phyloP scores from a whole-genome alignment of 2,113 vertebrate genomes.

The Corythaeola cristata region DNA sequence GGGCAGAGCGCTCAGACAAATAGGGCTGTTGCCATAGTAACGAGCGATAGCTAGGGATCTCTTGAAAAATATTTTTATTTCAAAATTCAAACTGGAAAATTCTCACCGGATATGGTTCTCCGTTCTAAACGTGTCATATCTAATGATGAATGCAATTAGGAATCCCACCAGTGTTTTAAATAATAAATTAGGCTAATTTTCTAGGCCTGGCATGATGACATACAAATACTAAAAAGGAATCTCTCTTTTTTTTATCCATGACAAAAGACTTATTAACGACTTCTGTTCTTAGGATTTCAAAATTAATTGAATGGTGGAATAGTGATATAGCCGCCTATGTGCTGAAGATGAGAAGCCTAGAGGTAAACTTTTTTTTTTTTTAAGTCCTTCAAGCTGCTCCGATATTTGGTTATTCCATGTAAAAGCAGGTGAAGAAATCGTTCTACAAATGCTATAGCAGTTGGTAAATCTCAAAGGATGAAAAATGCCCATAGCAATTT shows the following conservation, averaged over 20 bases:
- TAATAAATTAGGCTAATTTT: conserved; percentile 89
- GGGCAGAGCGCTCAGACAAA: conserved; percentile 90
- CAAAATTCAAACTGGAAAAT: conserved; percentile 88
- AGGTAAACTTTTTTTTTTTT: conserved; percentile 68
- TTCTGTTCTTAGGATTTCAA: conserved; percentile 78
- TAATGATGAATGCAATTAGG: conserved; percentile 90
- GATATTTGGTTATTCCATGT: conserved; percentile 75
- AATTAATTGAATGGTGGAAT: conserved; percentile 72
- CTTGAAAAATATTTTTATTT: conserved; percentile 93
- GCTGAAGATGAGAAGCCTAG: conserved; percentile 69
- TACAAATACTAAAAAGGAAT: conserved; percentile 79
- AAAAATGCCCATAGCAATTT: conserved; percentile 80
- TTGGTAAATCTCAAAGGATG: conserved; percentile 79
- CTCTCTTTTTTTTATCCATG: conserved; percentile 74
- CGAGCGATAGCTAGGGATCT: conserved; percentile 90
- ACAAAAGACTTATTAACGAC: conserved; percentile 84
- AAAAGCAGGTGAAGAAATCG: conserved; percentile 77
- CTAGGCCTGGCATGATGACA: conserved; percentile 81
- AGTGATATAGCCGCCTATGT: conserved; percentile 60
- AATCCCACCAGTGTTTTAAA: conserved; percentile 87
- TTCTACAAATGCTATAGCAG: conserved; percentile 76
- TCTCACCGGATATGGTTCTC: conserved; percentile 82
- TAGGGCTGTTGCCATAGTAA: conserved; percentile 95
- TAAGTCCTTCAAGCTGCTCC: conserved; percentile 65
- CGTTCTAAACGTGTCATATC: conserved; percentile 84